Evolutionary conservation across 2,888 invertebrate species (phyloP).

Genomic region (Theretra japonica): DNA sequence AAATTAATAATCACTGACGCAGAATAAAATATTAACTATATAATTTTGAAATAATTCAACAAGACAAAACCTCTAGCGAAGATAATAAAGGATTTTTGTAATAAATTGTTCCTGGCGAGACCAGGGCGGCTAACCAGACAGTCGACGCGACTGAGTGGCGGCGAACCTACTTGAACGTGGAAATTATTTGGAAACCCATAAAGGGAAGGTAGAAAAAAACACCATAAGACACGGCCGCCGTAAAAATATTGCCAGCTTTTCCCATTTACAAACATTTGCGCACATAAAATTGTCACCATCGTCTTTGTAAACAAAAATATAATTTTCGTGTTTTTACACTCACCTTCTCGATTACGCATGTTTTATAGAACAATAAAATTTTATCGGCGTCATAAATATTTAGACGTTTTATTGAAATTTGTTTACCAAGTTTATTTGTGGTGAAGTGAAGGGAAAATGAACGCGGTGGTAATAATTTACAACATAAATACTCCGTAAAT

Average conservation of each 20-base stretch:
- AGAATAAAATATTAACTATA: background rate
- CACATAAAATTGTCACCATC: conserved; percentile 6
- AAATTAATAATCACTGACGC: background rate
- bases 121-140: background rate
- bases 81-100: background rate
- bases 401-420: conserved; percentile 6
- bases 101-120: conserved; percentile 17
- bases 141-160: conserved; percentile 17
- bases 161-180: background rate
- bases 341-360: conserved; percentile 16
- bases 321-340: background rate
- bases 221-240: background rate
- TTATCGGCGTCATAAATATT: background rate
- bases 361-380: conserved; percentile 21
- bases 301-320: conserved; percentile 19
- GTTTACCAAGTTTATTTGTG: conserved; percentile 4
- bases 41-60: background rate
- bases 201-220: background rate
- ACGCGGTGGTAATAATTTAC: background rate
- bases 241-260: background rate
- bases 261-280: background rate
- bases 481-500: background rate
- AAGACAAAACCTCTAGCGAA: background rate
- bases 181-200: conserved; percentile 4
- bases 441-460: background rate